phyloP scores from a whole-genome alignment of 2,113 vertebrate genomes.

The Antechinus stuartii region DNA sequence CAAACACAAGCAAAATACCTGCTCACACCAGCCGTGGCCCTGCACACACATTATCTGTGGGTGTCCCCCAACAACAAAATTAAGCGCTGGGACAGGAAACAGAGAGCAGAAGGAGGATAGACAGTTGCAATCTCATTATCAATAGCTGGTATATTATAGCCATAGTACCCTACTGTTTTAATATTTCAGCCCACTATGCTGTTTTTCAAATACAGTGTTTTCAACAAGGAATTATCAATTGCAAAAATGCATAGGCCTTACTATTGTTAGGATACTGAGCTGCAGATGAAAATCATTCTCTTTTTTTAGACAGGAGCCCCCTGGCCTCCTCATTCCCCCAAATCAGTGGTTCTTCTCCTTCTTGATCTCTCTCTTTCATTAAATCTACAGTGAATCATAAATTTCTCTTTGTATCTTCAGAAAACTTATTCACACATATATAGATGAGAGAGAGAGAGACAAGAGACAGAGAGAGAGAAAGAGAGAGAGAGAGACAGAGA shows the following conservation, averaged over 20 bases:
- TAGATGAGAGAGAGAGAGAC: not conserved
- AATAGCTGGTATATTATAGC: constrained; percentile 76
- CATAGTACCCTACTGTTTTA: constrained; percentile 81
- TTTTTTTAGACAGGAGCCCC: constrained; percentile 67
- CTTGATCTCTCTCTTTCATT: constrained; percentile 62
- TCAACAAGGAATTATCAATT: constrained; percentile 73
- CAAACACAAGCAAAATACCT: constrained; percentile 49
- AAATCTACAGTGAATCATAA: constrained; percentile 31
- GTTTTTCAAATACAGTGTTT: constrained; percentile 69
- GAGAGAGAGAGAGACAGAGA: too few species aligned
- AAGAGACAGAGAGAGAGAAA: too few species aligned
- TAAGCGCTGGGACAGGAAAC: constrained; percentile 65
- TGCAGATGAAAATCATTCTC: constrained; percentile 73
- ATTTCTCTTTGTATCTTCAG: not conserved
- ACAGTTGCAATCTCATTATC: constrained; percentile 78
- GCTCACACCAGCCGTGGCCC: constrained; percentile 31
- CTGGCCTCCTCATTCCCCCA: constrained; percentile 66
- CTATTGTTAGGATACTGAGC: constrained; percentile 76
- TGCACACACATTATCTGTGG: constrained; percentile 65
- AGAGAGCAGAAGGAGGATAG: constrained; percentile 52
- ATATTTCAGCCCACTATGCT: constrained; percentile 80
- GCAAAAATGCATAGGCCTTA: constrained; percentile 79
- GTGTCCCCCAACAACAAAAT: constrained; percentile 76
- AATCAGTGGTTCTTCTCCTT: constrained; percentile 65
- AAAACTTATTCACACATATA: not conserved